Base-by-base conservation (phyloP, 2,113 vertebrate species). In the Xiphophorus maculatus region DNA sequence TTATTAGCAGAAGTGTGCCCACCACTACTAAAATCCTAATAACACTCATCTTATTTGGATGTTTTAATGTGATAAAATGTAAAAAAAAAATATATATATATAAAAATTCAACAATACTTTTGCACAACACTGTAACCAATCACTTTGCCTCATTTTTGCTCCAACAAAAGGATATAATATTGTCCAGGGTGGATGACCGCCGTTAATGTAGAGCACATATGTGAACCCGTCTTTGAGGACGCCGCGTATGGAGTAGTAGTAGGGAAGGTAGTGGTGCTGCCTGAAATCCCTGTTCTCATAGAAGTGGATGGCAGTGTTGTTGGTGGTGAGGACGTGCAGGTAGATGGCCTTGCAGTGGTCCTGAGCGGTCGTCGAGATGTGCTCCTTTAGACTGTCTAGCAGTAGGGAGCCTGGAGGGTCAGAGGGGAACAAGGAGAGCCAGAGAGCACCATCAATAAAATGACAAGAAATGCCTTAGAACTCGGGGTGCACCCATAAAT, bases 281-380 rank as follows among this genome's bases (percentile, higher is more conserved):
- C 95, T 95, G 94, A 99, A 99, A 96, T 97, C 96, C 93, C 98
- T 96, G 95, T 97, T 98, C 91, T 99, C 96, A 1, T 99, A 99
- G 93, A 99, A 99, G 93, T 94, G 95, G 92, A 99, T 99, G 90
- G 98, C 98, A 66, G 96, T 97, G 92, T 91, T 97, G 94, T 99
- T 99, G 78, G 97, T 98, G 91, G 97, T 99, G 87, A 99, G 96
- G 67, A 99, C 98, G 0, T 99, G 98, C 71, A 99, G 95, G 89
- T 99, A 99, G 93, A 99, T 97, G 72, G 98, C 98, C 93, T 99
- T 99, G 92, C 98, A 99, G 90, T 98, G 98, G 90, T 99, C 98
- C 89, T 98, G 98, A 73, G 97, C 96, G 0, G 95, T 98, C 0
- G 96, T 98, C 0, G 97, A 98, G 87, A 99, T 99, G 88, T 99